Evolutionary conservation across 2,113 vertebrate species (phyloP), one percentile per base, ranked within the genome.

Genomic region (Agapornis roseicollis): DNA sequence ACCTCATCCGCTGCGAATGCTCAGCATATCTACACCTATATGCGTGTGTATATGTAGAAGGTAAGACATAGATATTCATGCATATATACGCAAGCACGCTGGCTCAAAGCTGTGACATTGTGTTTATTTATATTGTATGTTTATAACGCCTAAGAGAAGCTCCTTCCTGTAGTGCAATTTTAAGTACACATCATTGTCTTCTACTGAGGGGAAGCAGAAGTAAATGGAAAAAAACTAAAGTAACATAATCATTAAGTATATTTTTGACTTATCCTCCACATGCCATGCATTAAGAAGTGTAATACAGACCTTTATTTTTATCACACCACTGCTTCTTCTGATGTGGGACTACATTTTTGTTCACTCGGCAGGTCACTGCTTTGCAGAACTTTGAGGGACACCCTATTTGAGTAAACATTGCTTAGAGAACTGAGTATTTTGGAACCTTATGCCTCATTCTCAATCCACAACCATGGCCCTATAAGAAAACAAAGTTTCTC

Each of bases 41-140:
- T 0, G 0, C 20, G 9, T 28, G 1, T 33, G 1, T 13, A 12
- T 19, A 10, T 17, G 13, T 4, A 33, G 6, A 64, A 72, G 77
- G 8, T 22, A 74, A 66, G 19, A 74, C 46, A 44, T 4, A 41
- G 19, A 12, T 44, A 52, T 46, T 11, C 6, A 8, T 29, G 28
- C 6, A 3, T 46, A 13, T 5, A 13, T 19, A 41, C 1, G 29
- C 4, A 76, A 53, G 60, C 17, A 44, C 6, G 17, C 8, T 35
- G 17, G 7, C 39, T 71, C 17, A 39, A 53, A 80, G 15, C 22
- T 49, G 13, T 73, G 55, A 14, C 3, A 2, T 1, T 27, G 3
- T 16, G 2, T 47, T 5, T 64, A 9, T 8, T 7, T 22, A 8
- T 31, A 14, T 60, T 64, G 9, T 64, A 9, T 25, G 35, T 19